A percentile compares a stretch with the other conserved stretches of the same genome.
These are phyloP conservation scores for Eptatretus burgeri DNA, from an alignment of 2,113 vertebrate genomes.

Conservation along the genomic window DNA sequence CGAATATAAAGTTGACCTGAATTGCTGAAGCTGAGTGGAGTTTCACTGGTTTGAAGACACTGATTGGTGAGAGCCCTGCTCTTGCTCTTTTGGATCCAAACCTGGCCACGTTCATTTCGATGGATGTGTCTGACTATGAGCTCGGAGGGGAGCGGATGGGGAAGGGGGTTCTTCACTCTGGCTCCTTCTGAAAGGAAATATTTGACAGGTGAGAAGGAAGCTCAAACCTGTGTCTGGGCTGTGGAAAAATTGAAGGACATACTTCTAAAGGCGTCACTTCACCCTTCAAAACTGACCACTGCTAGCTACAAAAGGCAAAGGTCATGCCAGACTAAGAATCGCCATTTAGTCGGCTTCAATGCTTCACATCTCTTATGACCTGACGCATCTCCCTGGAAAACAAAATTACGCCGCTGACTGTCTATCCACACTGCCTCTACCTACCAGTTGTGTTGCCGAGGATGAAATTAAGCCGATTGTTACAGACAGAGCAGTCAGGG, in stretches of 20 bases:
- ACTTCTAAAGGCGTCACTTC: neutral
- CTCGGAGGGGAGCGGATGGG: neutral
- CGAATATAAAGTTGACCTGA: neutral
- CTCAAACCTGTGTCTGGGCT: conserved; percentile 3
- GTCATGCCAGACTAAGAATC: neutral
- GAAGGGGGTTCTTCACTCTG: conserved; percentile 9
- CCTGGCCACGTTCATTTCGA: neutral
- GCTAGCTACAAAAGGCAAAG: neutral
- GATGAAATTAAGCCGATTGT: neutral
- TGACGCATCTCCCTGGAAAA: neutral
- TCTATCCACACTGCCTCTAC: neutral
- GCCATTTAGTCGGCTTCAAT: neutral
- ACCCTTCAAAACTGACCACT: neutral
- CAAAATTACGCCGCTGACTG: neutral
- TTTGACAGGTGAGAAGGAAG: no score
- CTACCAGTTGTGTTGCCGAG: neutral
- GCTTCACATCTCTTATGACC: neutral
- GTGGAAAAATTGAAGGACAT: neutral
- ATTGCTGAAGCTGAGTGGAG: neutral
- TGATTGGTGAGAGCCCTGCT: neutral
- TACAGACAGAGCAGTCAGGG: no score
- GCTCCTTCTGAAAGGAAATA: conserved; percentile 10
- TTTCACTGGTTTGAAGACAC: neutral
- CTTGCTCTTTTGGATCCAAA: neutral
- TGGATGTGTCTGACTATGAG: neutral